Conservation (phyloP, 2,113 vertebrate species). For the Amazona guildingii region DNA sequence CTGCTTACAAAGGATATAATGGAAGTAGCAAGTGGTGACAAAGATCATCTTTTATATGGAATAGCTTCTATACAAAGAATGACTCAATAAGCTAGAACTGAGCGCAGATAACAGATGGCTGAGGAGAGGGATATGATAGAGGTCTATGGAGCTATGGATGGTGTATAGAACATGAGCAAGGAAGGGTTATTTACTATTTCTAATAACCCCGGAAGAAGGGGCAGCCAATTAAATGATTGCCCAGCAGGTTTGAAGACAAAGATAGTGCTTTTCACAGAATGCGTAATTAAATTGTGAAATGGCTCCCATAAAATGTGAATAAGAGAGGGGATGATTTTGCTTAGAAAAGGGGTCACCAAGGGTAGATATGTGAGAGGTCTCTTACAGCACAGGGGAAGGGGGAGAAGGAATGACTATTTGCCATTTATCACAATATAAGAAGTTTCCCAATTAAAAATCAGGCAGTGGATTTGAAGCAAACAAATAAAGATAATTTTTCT, state of each 20-base stretch:
- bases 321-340: conserved; percentile 17
- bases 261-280: conserved; percentile 53
- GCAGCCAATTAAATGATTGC: conserved; percentile 67
- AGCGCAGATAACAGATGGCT: conserved; percentile 37
- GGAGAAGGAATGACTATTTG: background rate
- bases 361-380: conserved; percentile 22
- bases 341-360: background rate
- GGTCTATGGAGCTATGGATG: background rate
- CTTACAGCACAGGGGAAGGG: background rate
- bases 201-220: conserved; percentile 58
- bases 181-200: conserved; percentile 68
- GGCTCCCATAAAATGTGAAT: conserved; percentile 57
- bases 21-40: background rate
- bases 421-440: background rate
- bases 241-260: conserved; percentile 55
- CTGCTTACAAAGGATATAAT: conserved; percentile 38
- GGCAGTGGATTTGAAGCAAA: background rate
- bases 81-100: background rate
- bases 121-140: background rate
- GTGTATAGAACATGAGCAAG: background rate
- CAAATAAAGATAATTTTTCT: conserved; percentile 27
- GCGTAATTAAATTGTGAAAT: conserved; percentile 63
- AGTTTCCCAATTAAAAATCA: conserved; percentile 44
- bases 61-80: conserved; percentile 19
- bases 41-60: conserved; percentile 34